These are phyloP conservation scores for Neocrepidodera transversa DNA, from an alignment of 2,888 invertebrate species.

Conservation along the genomic window DNA sequence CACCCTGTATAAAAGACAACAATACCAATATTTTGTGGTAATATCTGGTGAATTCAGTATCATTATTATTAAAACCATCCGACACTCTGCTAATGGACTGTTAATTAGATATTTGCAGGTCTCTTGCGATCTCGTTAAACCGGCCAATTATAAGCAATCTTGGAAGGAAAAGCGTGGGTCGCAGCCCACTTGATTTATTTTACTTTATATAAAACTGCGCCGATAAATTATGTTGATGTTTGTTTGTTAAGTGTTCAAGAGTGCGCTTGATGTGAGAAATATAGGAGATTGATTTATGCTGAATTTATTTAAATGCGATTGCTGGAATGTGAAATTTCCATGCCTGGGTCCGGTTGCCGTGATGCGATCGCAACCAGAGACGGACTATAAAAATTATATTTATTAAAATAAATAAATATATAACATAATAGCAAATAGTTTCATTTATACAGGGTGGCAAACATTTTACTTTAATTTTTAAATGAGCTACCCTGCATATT, in stretches of 20 bases:
- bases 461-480: too few relatives aligned
- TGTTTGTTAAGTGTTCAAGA: constrained; percentile 45
- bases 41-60: too few relatives aligned
- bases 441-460: too few relatives aligned
- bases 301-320: constrained; percentile 42
- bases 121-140: constrained; percentile 46
- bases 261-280: constrained; percentile 46
- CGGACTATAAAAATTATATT: not conserved
- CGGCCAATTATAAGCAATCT: constrained; percentile 49
- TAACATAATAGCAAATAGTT: too few relatives aligned
- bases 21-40: too few relatives aligned
- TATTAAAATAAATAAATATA: too few relatives aligned
- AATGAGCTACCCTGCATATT: too few relatives aligned
- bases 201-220: constrained; percentile 47
- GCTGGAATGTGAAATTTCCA: constrained; percentile 27
- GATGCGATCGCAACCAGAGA: constrained; percentile 2
- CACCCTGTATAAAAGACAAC: too few relatives aligned
- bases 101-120: constrained; percentile 53
- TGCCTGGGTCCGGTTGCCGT: constrained; percentile 5
- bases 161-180: constrained; percentile 49
- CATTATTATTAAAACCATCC: too few relatives aligned
- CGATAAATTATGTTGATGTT: constrained; percentile 46
- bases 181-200: constrained; percentile 52
- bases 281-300: constrained; percentile 47
- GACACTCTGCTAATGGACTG: constrained; percentile 33